Percentiles rank a stretch among this genome's conserved stretches.
These are phyloP conservation scores for Percopsis transmontana DNA, from an alignment of 2,113 vertebrate species.

Conservation along the genomic window DNA sequence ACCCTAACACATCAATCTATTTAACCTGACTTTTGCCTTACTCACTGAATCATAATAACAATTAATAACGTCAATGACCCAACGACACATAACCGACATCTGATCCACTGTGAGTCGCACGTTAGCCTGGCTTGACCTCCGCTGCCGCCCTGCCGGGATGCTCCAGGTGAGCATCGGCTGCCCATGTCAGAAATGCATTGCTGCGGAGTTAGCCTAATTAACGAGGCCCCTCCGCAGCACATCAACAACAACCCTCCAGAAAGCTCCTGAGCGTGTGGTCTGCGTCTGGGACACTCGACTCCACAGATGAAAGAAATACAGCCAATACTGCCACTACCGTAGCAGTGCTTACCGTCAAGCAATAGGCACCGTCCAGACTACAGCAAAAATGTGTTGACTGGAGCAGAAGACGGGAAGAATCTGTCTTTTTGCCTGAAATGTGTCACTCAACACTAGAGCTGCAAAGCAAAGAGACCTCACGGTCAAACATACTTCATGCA, in stretches of 20 bases:
- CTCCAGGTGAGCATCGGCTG: conserved; percentile 68
- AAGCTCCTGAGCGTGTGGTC: conserved; percentile 59
- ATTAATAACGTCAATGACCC: neutral
- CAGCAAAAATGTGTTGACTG: neutral
- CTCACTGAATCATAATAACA: too few relatives aligned
- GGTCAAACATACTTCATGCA: neutral
- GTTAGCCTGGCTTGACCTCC: conserved; percentile 56
- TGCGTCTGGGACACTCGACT: conserved; percentile 59
- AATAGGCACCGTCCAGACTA: neutral
- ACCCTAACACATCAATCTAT: too few relatives aligned
- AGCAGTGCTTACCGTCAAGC: neutral
- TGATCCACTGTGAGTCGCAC: conserved; percentile 65
- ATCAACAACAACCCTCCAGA: conserved; percentile 56
- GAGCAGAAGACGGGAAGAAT: neutral
- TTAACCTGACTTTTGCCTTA: too few relatives aligned
- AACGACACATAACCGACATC: conserved; percentile 30
- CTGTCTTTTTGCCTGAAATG: neutral
- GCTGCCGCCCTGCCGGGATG: conserved; percentile 57
- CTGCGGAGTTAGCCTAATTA: conserved; percentile 65
- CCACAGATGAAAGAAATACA: conserved; percentile 44
- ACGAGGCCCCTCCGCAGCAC: conserved; percentile 60
- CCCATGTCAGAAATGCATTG: conserved; percentile 68
- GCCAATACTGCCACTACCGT: too few relatives aligned
- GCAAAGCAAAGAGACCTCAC: neutral
- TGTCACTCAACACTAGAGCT: neutral